These are phyloP conservation scores for Metopolophium dirhodum DNA, from an alignment of 1,140 invertebrate species.

Conservation along the genomic window DNA sequence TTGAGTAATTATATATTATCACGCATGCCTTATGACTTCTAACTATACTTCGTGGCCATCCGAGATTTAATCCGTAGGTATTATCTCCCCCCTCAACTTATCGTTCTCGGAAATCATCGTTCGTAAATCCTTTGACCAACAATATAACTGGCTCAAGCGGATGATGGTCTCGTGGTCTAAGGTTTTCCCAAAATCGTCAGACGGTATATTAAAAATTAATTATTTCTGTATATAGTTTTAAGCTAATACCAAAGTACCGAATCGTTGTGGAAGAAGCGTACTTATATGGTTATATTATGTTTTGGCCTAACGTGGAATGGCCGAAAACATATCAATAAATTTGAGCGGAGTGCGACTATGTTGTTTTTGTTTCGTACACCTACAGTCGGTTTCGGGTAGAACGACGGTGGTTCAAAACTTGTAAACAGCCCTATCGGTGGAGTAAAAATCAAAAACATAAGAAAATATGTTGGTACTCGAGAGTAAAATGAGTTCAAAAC, in stretches of 20 bases:
- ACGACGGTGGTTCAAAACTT: not conserved
- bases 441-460: not conserved
- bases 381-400: not conserved
- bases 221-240: not conserved
- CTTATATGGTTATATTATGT: not conserved
- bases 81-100: not conserved
- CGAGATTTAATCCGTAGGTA: not conserved
- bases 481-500: not conserved
- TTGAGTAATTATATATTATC: not conserved
- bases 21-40: not conserved
- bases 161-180: not conserved
- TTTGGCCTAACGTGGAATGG: too few species aligned
- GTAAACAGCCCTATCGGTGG: not conserved
- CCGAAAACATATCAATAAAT: not conserved
- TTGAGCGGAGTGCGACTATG: not conserved
- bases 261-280: not conserved
- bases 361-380: not conserved
- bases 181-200: not conserved
- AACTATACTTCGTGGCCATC: not conserved
- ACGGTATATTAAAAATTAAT: not conserved
- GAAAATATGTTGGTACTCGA: not conserved
- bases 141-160: not conserved
- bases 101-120: not conserved
- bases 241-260: not conserved
- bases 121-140: not conserved